Conservation (phyloP, 2,888 invertebrate species). For the Caenorhabditis parvicauda region DNA sequence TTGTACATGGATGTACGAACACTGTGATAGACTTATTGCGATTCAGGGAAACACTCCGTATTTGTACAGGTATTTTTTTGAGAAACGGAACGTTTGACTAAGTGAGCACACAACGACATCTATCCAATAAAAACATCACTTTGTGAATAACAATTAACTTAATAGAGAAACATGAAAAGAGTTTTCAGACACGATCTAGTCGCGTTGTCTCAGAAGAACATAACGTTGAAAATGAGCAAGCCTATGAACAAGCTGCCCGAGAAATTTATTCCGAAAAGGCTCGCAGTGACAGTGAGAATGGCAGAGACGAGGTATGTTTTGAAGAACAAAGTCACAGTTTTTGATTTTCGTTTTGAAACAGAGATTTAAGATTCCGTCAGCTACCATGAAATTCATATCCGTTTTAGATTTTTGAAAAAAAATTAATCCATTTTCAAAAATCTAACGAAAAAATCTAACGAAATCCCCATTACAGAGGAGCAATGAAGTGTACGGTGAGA, state of each 20-base stretch:
- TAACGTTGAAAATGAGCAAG: constrained; percentile 78
- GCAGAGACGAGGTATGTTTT: constrained; percentile 80
- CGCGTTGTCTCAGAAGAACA: constrained; percentile 50
- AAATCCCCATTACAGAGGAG: constrained; percentile 64
- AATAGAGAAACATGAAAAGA: too few relatives aligned
- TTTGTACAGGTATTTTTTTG: too few relatives aligned
- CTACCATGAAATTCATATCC: too few relatives aligned
- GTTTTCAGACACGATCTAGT: constrained; percentile 42
- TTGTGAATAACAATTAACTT: too few relatives aligned
- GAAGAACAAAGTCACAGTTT: not conserved
- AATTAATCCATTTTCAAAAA: too few relatives aligned
- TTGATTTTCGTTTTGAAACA: too few relatives aligned
- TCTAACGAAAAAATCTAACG: not conserved
- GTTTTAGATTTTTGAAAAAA: too few relatives aligned
- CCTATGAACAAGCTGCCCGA: constrained; percentile 85
- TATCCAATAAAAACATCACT: too few relatives aligned
- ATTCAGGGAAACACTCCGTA: constrained; percentile 93
- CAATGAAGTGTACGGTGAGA: constrained; percentile 73
- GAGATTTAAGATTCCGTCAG: too few relatives aligned
- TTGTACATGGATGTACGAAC: constrained; percentile 96
- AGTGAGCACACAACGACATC: too few relatives aligned
- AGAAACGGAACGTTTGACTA: too few relatives aligned
- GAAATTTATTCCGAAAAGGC: constrained; percentile 84
- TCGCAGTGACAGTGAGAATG: constrained; percentile 81
- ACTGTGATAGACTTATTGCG: constrained; percentile 96